phyloP scores from a whole-genome alignment of 64 coral and sea anemone species.

The Anthopleura sola region DNA sequence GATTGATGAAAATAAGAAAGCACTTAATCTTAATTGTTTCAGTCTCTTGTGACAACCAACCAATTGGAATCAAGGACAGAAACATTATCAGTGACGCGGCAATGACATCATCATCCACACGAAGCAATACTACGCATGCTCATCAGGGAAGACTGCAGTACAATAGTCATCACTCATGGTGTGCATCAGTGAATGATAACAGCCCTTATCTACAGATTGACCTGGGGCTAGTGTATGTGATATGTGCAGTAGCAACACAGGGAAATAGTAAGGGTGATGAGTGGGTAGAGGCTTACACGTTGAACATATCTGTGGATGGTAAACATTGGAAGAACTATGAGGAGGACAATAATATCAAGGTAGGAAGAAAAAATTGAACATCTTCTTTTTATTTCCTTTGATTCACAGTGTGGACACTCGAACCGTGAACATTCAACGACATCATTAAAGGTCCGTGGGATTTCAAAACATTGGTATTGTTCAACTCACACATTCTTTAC shows the following conservation, averaged over 20 bases:
- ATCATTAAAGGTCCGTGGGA: no score
- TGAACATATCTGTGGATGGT: background rate
- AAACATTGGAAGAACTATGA: constrained; percentile 9
- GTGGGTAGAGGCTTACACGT: background rate
- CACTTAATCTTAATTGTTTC: background rate
- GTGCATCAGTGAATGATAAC: background rate
- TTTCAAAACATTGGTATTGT: no score
- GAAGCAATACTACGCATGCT: background rate
- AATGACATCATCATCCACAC: background rate
- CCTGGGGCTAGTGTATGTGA: background rate
- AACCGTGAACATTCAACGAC: no score
- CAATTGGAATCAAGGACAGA: constrained; percentile 10
- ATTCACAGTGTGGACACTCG: no score
- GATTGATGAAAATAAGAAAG: no score
- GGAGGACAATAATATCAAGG: background rate
- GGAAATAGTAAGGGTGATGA: constrained; percentile 7
- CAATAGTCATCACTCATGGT: background rate
- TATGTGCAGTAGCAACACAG: constrained; percentile 6
- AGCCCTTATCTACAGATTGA: constrained; percentile 1
- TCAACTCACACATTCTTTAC: no score
- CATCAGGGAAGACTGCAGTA: background rate
- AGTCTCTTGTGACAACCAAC: background rate
- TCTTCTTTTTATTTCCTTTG: no score
- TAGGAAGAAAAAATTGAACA: background rate
- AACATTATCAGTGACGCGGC: background rate